These are phyloP conservation scores for Diceros bicornis DNA, from an alignment of 2,797 vertebrate species.

Conservation along the genomic window DNA sequence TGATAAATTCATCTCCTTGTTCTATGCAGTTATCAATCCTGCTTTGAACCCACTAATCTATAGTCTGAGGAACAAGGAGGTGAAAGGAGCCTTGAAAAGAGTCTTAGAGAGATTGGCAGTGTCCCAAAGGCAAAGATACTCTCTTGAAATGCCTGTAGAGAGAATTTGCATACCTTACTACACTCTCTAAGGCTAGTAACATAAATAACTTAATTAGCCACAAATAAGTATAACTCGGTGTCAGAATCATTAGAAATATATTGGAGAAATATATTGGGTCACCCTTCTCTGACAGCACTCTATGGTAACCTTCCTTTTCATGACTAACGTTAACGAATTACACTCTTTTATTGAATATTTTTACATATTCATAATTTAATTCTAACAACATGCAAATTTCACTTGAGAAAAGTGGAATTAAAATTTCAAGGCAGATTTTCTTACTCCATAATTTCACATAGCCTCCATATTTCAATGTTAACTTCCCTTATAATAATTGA, in stretches of 20 bases:
- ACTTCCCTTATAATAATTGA: not conserved
- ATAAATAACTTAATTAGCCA: not conserved
- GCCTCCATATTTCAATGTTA: not conserved
- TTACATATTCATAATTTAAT: not conserved
- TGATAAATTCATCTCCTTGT: slow-evolving; percentile 54
- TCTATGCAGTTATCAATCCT: slow-evolving; percentile 27
- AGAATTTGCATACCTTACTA: not conserved
- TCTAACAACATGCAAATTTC: not conserved
- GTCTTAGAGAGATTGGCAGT: not conserved
- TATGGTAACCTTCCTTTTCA: not conserved
- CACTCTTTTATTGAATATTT: not conserved
- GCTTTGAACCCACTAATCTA: not conserved
- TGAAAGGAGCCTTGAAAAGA: not conserved
- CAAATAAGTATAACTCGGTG: not conserved
- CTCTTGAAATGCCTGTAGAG: not conserved
- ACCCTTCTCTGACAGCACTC: not conserved
- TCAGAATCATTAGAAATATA: not conserved
- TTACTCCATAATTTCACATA: not conserved
- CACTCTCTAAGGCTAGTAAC: not conserved
- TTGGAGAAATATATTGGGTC: not conserved
- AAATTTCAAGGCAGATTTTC: not conserved
- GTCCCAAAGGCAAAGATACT: not conserved
- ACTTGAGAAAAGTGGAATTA: not conserved
- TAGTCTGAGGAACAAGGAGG: no score
- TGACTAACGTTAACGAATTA: not conserved